Evolutionary conservation across 2,888 invertebrate genomes (phyloP).

Genomic region (Amphipyra tragopoginis): DNA sequence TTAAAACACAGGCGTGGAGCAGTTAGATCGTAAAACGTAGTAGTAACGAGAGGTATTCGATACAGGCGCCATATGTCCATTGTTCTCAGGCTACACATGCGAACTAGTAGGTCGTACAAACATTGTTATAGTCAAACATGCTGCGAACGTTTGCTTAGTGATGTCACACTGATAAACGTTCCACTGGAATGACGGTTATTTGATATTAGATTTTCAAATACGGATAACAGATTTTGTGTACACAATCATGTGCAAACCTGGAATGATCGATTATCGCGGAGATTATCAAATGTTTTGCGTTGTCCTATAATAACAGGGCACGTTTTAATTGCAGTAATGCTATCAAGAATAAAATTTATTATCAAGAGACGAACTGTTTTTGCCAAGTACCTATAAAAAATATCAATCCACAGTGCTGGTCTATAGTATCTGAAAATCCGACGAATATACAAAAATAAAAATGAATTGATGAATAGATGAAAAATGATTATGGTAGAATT

Average conservation of each 20-base stretch:
- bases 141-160: slow-evolving; percentile 65
- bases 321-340: background rate
- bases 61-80: slow-evolving; percentile 62
- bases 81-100: slow-evolving; percentile 68
- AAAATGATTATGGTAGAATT: too few relatives aligned
- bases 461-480: too few relatives aligned
- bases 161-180: slow-evolving; percentile 61
- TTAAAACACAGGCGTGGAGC: slow-evolving; percentile 41
- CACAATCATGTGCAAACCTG: slow-evolving; percentile 9
- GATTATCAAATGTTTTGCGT: slow-evolving; percentile 9
- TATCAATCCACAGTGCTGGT: too few relatives aligned
- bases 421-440: too few relatives aligned
- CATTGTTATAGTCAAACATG: slow-evolving; percentile 69
- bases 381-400: too few relatives aligned
- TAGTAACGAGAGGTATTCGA: slow-evolving; percentile 58
- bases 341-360: background rate
- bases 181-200: slow-evolving; percentile 41
- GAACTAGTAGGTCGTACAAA: slow-evolving; percentile 74
- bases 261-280: slow-evolving; percentile 22
- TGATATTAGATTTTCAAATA: slow-evolving; percentile 46
- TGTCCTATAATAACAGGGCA: slow-evolving; percentile 1
- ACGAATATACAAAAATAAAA: too few relatives aligned
- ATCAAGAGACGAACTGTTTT: too few relatives aligned
- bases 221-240: slow-evolving; percentile 39
- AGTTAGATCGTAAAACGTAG: slow-evolving; percentile 53